Base-by-base conservation (phyloP, 2,888 invertebrate genomes). In the Petrophora chlorosata region DNA sequence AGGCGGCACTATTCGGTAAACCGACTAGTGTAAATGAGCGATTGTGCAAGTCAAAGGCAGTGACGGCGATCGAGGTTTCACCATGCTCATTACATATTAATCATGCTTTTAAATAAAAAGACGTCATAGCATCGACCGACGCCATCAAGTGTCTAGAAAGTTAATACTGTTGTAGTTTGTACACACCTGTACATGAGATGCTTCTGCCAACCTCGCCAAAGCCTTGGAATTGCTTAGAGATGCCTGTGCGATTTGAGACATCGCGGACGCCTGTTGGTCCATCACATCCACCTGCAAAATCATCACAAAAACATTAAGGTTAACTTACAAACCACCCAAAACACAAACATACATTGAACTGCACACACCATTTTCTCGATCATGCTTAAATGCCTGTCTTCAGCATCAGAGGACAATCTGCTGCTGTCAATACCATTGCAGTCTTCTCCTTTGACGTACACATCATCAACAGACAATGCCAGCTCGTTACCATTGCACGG, bases 311-410 rank as follows among this genome's bases (percentile, higher is more conserved):
- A 36, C n/a, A n/a, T n/a, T n/a, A n/a, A n/a, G n/a, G n/a, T n/a
- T n/a, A n/a, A n/a, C n/a, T n/a, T n/a, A n/a, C n/a, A n/a, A n/a
- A n/a, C n/a, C n/a, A n/a, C n/a, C n/a, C n/a, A n/a, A n/a, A n/a
- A n/a, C n/a, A n/a, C n/a, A n/a, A n/a, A n/a, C n/a, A n/a, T n/a
- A n/a, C n/a, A n/a, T n/a, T n/a, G n/a, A n/a, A n/a, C n/a, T n/a
- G n/a, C n/a, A n/a, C n/a, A 55, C 14, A 85, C 86, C 76, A 87
- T 65, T 65, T 85, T 85, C 46, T 85, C 85, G 68, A 86, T 80
- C 51, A 84, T 69, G 40, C 61, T 73, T 8, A 83, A 53, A 28
- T 85, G 80, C 5, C 72, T 65, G 19, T 83, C 79, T 23, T 87
- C 86, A 32, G 66, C 46, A 43, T 80, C 82, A 5, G 70, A 66